These are phyloP conservation scores for Stegodyphus dumicola DNA, from an alignment of 1,140 invertebrate species.

Conservation along the genomic window DNA sequence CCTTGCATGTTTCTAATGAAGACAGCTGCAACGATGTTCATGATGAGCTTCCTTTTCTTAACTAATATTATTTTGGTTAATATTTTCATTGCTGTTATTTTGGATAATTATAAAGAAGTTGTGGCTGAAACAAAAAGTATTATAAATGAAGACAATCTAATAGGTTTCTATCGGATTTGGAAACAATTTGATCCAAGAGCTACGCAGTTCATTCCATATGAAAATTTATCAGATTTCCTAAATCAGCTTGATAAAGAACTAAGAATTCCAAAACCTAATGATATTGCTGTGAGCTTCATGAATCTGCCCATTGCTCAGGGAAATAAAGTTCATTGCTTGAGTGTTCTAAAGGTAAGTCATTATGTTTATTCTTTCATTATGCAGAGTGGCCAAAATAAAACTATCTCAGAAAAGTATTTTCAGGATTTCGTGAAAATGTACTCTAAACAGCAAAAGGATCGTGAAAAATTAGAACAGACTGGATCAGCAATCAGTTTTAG, in stretches of 20 bases:
- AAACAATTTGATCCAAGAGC: conserved; percentile 97
- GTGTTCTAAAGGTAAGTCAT: conserved; percentile 75
- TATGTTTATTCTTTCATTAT: not conserved
- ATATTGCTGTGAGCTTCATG: conserved; percentile 98
- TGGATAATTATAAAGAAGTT: conserved; percentile 98
- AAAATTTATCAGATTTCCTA: conserved; percentile 92
- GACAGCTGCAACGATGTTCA: conserved; percentile 88
- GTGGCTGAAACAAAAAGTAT: conserved; percentile 98
- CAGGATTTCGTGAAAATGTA: too few relatives aligned
- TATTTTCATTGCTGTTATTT: conserved; percentile 99
- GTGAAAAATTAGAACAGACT: too few relatives aligned
- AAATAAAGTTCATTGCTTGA: conserved; percentile 96
- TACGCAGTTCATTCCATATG: conserved; percentile 94
- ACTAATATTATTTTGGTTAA: conserved; percentile 98
- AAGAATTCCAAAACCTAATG: conserved; percentile 97
- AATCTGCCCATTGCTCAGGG: conserved; percentile 97
- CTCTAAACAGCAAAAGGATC: too few relatives aligned
- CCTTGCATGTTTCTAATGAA: conserved; percentile 70
- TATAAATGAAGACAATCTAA: conserved; percentile 97
- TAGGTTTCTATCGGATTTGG: conserved; percentile 99
- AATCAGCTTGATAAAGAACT: conserved; percentile 92
- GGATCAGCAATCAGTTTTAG: too few relatives aligned
- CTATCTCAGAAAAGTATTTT: too few relatives aligned
- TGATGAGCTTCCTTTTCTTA: conserved; percentile 95
- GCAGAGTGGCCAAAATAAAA: too few relatives aligned